Conservation (phyloP, 2,797 vertebrate species). For the Mallotus villosus region DNA sequence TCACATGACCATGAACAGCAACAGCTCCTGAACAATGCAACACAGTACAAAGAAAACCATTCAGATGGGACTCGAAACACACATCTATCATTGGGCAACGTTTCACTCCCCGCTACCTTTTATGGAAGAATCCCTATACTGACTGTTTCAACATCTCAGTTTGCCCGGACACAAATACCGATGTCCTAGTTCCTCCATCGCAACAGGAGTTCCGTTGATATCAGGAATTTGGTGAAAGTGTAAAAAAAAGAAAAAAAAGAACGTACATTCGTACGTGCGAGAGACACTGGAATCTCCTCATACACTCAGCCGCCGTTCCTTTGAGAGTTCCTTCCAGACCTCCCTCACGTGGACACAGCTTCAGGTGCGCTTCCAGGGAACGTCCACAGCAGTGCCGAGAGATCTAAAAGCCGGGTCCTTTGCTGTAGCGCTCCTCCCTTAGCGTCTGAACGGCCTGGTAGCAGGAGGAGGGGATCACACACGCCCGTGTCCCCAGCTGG, state of each 20-base stretch:
- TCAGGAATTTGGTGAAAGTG: too few species aligned
- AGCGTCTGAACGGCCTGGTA: constrained; percentile 53
- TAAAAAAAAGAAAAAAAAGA: too few species aligned
- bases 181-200: not conserved
- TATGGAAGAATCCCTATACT: not conserved
- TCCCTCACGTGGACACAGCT: not conserved
- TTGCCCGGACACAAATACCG: not conserved
- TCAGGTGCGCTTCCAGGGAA: not conserved
- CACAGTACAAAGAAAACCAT: not conserved
- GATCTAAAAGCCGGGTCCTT: constrained; percentile 66
- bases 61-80: not conserved
- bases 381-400: not conserved
- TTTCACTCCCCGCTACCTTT: not conserved
- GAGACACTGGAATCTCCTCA: not conserved
- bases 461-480: constrained; percentile 64
- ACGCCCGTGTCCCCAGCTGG: constrained; percentile 54
- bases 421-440: constrained; percentile 55
- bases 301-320: not conserved
- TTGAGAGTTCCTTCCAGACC: not conserved
- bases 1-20: constrained; percentile 11
- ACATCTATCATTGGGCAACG: not conserved
- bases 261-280: not conserved
- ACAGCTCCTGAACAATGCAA: not conserved
- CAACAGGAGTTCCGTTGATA: not conserved
- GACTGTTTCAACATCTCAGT: not conserved